Evolutionary conservation across 2,797 vertebrate genomes (phyloP).

Genomic region (Hirundo rustica): DNA sequence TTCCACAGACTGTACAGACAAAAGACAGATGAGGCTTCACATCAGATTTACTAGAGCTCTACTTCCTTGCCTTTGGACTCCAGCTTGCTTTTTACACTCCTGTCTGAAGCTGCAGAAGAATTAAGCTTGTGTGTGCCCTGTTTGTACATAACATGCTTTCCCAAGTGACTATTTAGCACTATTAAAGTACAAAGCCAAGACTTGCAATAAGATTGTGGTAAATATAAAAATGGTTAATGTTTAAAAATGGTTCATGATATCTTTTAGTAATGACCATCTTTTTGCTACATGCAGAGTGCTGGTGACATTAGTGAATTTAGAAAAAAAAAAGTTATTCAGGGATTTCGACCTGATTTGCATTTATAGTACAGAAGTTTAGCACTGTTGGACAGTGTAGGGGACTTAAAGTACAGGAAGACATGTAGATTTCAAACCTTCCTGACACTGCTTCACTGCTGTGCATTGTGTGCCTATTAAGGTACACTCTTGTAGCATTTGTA

Average conservation of each 20-base stretch:
- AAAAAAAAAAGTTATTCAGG: conserved; percentile 5
- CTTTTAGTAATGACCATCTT: conserved; percentile 13
- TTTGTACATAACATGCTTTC: conserved; percentile 18
- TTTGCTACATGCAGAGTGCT: background rate
- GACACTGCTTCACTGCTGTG: background rate
- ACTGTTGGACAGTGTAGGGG: background rate
- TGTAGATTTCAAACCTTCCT: background rate
- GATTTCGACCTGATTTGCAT: conserved; percentile 2
- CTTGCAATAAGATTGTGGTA: conserved; percentile 2
- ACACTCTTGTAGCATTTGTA: background rate
- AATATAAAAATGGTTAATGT: conserved; percentile 26
- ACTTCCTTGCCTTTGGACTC: conserved; percentile 24
- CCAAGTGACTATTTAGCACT: conserved; percentile 34
- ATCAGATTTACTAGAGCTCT: conserved; percentile 42
- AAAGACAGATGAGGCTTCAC: conserved; percentile 51
- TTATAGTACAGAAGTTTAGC: background rate
- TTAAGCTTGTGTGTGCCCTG: conserved; percentile 10
- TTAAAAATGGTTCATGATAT: conserved; percentile 9
- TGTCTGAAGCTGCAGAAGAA: conserved; percentile 47
- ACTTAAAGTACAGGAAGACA: background rate
- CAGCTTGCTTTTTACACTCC: conserved; percentile 37
- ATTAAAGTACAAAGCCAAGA: conserved; percentile 19
- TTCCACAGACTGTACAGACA: conserved; percentile 4
- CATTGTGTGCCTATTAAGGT: background rate
- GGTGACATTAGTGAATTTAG: conserved; percentile 8